These are phyloP conservation scores for Mixornis gularis DNA, from an alignment of 2,113 vertebrate species.

Conservation along the genomic window DNA sequence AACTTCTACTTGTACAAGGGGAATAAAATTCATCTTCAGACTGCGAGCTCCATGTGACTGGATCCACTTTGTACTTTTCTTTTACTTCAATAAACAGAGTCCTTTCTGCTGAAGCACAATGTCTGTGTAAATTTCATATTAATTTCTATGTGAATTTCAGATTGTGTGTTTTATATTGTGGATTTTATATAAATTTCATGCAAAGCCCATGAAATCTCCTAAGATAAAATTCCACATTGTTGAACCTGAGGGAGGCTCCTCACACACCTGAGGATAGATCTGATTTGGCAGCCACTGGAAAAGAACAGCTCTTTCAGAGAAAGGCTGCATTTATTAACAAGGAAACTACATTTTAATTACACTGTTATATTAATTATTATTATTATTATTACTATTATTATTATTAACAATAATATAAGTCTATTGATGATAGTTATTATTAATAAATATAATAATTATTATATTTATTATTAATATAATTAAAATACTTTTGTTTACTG, in stretches of 20 bases:
- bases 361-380: no score
- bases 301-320: not conserved
- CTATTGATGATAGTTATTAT: no score
- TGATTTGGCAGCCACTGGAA: not conserved
- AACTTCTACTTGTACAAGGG: not conserved
- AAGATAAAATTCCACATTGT: not conserved
- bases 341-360: no score
- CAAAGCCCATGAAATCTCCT: fast-evolving
- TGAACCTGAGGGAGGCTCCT: not conserved
- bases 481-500: not conserved
- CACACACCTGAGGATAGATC: not conserved
- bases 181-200: not conserved
- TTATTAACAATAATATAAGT: no score
- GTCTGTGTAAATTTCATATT: not conserved
- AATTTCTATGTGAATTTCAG: not conserved
- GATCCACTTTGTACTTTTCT: not conserved
- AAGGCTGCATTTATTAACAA: not conserved
- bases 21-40: not conserved
- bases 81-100: not conserved
- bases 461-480: not conserved
- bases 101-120: not conserved
- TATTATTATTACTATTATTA: no score
- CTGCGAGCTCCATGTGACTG: not conserved
- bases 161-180: not conserved
- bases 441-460: no score